phyloP scores from a whole-genome alignment of 2,113 vertebrate species.

The Corydoras sp. region DNA sequence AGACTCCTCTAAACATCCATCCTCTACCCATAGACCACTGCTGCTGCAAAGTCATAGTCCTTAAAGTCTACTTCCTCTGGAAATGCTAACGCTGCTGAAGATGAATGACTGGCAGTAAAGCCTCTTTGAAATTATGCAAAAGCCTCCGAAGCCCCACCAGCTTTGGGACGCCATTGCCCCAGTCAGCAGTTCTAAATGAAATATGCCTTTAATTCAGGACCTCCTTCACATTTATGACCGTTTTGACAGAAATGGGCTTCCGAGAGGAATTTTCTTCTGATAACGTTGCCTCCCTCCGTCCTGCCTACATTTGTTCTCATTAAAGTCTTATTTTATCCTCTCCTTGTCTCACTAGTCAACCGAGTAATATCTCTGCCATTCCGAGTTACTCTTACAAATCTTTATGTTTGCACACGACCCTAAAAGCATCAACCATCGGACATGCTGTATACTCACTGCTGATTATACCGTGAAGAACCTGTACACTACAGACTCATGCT shows the following conservation, averaged over 20 bases:
- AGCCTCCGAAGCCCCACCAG: not conserved
- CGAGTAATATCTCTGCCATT: conserved; percentile 3
- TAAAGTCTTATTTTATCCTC: not conserved
- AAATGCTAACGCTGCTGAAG: not conserved
- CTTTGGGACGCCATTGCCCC: not conserved
- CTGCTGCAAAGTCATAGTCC: conserved; percentile 1
- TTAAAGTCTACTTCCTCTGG: not conserved
- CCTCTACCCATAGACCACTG: no score
- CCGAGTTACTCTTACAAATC: not conserved
- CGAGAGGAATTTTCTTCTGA: not conserved
- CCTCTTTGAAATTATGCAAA: conserved; percentile 6
- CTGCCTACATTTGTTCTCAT: conserved; percentile 8
- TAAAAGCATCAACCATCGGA: no score
- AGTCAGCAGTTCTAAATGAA: conserved; percentile 19
- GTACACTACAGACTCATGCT: no score
- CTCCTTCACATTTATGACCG: not conserved
- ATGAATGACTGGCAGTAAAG: not conserved
- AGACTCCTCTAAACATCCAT: no score
- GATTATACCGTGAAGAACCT: no score
- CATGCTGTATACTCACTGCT: no score
- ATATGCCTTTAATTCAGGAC: conserved; percentile 6
- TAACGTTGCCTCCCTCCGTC: conserved; percentile 5
- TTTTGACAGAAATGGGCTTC: not conserved
- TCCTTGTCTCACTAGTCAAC: not conserved
- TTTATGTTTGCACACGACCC: not conserved